Conservation (phyloP, 2,797 vertebrate genomes). For the Choloepus didactylus region DNA sequence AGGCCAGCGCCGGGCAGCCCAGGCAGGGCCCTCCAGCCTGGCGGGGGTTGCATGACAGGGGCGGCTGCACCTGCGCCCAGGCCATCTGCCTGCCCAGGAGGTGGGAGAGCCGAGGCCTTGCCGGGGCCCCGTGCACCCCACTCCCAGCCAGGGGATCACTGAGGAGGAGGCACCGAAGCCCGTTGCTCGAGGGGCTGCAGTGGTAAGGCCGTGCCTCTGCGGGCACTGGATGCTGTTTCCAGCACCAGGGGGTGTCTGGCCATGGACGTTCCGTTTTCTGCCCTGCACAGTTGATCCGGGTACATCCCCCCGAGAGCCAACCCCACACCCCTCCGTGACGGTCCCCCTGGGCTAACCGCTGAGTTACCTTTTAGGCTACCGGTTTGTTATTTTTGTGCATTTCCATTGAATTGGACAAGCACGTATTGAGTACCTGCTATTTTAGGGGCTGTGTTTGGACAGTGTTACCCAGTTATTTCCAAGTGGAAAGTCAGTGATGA, state of each 20-base stretch:
- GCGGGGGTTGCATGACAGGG: not conserved
- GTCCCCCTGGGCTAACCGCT: too few relatives aligned
- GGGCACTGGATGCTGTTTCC: not conserved
- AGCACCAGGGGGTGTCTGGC: not conserved
- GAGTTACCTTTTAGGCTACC: not conserved
- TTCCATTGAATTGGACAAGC: not conserved
- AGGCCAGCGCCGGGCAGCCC: constrained; percentile 70
- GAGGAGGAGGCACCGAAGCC: not conserved
- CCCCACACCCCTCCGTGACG: accelerated
- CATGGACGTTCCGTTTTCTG: accelerated
- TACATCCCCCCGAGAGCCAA: accelerated
- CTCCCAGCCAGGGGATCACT: too few relatives aligned
- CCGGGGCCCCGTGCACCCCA: not conserved
- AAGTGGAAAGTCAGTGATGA: not conserved
- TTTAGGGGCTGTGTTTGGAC: not conserved
- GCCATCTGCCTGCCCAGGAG: accelerated
- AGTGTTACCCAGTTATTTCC: constrained; percentile 26
- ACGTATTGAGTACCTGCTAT: not conserved
- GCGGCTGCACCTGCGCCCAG: not conserved
- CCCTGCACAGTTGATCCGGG: accelerated
- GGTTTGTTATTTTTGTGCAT: not conserved
- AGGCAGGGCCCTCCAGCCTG: accelerated
- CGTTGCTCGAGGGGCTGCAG: too few relatives aligned
- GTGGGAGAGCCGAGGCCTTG: accelerated
- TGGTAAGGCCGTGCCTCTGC: accelerated